phyloP scores from a whole-genome alignment of 2,797 vertebrate species.

The Galaxias olidus region DNA sequence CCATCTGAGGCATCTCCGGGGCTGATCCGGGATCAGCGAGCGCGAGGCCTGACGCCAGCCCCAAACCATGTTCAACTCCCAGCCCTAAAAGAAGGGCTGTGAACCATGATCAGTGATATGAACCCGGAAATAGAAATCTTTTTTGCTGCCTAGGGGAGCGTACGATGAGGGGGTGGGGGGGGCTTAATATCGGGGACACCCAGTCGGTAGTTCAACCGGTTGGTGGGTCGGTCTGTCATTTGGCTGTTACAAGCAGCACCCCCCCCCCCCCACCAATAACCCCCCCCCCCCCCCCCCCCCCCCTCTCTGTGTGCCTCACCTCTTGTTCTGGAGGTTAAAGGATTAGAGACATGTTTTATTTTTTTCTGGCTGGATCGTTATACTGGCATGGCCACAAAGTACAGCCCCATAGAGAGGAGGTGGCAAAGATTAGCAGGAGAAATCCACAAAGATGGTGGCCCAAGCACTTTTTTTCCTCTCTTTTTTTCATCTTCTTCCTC shows the following conservation, averaged over 20 bases:
- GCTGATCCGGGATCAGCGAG: conserved; percentile 68
- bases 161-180: conserved; percentile 36
- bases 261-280: conserved; percentile 47
- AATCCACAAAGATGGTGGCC: conserved; percentile 72
- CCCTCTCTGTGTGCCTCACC: conserved; percentile 62
- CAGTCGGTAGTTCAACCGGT: conserved; percentile 54
- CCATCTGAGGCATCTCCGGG: conserved; percentile 80
- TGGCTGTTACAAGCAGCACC: conserved; percentile 48
- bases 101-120: conserved; percentile 83
- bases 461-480: conserved; percentile 23
- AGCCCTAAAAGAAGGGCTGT: conserved; percentile 76
- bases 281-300: conserved; percentile 16
- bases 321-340: conserved; percentile 81
- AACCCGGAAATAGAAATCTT: conserved; percentile 83
- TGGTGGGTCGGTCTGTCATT: conserved; percentile 52
- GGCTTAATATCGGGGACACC: conserved; percentile 75
- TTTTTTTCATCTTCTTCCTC: conserved; percentile 38
- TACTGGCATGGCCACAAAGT: conserved; percentile 62
- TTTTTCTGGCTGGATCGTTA: conserved; percentile 71
- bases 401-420: conserved; percentile 63
- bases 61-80: conserved; percentile 66
- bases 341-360: conserved; percentile 72
- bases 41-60: conserved; percentile 76
- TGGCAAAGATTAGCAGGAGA: conserved; percentile 67
- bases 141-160: conserved; percentile 72